phyloP scores from a whole-genome alignment of 2,797 vertebrate species.

The Chaetodon trifasciatus region DNA sequence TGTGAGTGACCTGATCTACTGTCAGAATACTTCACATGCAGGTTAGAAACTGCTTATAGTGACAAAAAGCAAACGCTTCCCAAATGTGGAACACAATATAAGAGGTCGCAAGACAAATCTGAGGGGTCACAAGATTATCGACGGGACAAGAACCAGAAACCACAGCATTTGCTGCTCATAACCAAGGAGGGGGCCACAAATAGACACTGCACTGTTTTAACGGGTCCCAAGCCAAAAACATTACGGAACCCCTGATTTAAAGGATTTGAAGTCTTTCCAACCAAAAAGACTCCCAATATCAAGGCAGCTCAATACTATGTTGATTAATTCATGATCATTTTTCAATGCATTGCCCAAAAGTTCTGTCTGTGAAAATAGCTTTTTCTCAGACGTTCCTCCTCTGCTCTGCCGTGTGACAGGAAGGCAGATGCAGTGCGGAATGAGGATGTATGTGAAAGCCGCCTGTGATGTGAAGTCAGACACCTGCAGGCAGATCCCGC shows the following conservation, averaged over 20 bases:
- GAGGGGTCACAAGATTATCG: no score
- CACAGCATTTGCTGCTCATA: background rate
- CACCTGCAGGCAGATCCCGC: slow-evolving; percentile 52
- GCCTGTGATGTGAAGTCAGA: slow-evolving; percentile 49
- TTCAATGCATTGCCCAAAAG: background rate
- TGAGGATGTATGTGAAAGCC: slow-evolving; percentile 50
- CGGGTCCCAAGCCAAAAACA: background rate
- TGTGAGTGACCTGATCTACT: background rate
- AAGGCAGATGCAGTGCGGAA: slow-evolving; percentile 14
- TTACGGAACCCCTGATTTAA: background rate
- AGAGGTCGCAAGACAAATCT: background rate
- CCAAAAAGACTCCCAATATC: background rate
- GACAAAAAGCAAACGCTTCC: background rate
- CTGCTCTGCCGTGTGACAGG: slow-evolving; percentile 25
- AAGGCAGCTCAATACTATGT: slow-evolving; percentile 21
- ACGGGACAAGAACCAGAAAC: background rate
- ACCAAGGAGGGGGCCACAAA: background rate
- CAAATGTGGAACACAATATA: background rate
- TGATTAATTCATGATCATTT: slow-evolving; percentile 13
- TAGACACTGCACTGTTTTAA: background rate
- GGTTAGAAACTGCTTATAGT: background rate
- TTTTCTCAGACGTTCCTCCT: slow-evolving; percentile 26
- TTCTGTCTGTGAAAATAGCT: slow-evolving; percentile 11
- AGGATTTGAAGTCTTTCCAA: background rate
- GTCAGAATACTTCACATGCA: background rate